These are phyloP conservation scores for Byasa hedistus DNA, from an alignment of 2,888 invertebrate species.

Conservation along the genomic window DNA sequence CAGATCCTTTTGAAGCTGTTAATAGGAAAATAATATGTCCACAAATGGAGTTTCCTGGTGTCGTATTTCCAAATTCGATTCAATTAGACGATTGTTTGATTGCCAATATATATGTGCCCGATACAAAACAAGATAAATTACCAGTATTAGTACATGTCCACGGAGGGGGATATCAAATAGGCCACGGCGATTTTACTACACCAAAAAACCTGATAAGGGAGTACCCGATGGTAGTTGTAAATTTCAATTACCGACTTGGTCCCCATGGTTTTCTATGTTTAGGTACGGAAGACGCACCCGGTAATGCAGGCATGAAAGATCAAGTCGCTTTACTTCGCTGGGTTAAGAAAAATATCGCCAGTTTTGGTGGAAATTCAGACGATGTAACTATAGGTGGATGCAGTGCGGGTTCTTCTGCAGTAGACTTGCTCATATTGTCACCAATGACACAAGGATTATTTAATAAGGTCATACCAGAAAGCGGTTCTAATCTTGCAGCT, in stretches of 20 bases:
- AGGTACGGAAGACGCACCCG: conserved; percentile 54
- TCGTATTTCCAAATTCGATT: conserved; percentile 11
- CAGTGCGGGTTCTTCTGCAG: conserved; percentile 55
- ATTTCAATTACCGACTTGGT: conserved; percentile 60
- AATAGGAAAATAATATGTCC: conserved; percentile 38
- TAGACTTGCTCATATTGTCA: conserved; percentile 54
- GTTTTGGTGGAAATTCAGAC: conserved; percentile 57
- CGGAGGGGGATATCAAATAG: conserved; percentile 63
- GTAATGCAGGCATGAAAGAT: conserved; percentile 65
- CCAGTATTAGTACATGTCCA: conserved; percentile 67
- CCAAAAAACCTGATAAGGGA: conserved; percentile 41
- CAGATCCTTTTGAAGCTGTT: conserved; percentile 36
- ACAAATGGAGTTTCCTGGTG: conserved; percentile 30
- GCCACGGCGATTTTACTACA: conserved; percentile 42
- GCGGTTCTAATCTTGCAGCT: conserved; percentile 44
- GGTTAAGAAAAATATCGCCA: conserved; percentile 50
- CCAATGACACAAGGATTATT: conserved; percentile 49
- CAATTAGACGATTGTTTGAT: conserved; percentile 43
- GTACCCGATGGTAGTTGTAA: conserved; percentile 47
- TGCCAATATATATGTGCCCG: conserved; percentile 43
- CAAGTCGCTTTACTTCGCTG: conserved; percentile 50
- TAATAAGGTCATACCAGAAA: conserved; percentile 53
- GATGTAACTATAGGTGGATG: conserved; percentile 55
- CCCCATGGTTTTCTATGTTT: conserved; percentile 54
- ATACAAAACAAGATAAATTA: conserved; percentile 35